These are phyloP conservation scores for Caretta caretta DNA, from an alignment of 2,113 vertebrate genomes.

Conservation along the genomic window DNA sequence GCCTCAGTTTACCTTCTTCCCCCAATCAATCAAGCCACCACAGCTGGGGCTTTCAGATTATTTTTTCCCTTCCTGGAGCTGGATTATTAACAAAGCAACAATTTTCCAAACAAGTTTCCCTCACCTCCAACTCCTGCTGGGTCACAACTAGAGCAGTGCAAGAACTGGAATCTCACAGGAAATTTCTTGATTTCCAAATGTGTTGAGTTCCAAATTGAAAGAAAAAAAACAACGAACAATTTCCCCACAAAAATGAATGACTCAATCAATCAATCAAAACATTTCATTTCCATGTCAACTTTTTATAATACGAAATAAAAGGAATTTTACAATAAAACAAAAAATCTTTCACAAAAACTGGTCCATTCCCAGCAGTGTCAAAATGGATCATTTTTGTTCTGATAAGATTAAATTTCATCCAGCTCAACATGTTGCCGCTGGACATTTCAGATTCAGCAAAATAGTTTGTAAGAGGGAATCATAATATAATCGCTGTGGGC, in stretches of 20 bases:
- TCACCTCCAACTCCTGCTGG: not conserved
- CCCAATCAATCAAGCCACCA: not conserved
- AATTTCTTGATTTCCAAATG: not conserved
- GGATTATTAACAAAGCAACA: not conserved
- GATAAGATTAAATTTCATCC: not conserved
- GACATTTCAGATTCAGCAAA: not conserved
- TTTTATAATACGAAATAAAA: not conserved
- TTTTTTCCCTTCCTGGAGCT: not conserved
- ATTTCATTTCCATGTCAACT: not conserved
- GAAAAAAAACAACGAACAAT: not conserved
- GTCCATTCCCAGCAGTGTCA: not conserved
- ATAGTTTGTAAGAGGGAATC: not conserved
- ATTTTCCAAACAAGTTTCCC: not conserved
- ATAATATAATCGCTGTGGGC: no score
- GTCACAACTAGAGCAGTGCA: not conserved
- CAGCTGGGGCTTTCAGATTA: not conserved
- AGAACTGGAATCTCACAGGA: not conserved
- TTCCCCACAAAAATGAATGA: not conserved
- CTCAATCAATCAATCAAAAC: not conserved
- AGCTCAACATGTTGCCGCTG: not conserved
- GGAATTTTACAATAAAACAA: not conserved
- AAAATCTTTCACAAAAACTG: not conserved
- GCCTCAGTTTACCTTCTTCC: fast-evolving
- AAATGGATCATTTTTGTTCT: not conserved
- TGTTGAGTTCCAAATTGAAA: not conserved